Conservation (phyloP, 2,888 invertebrate genomes). For the Eristalis arbustorum region DNA sequence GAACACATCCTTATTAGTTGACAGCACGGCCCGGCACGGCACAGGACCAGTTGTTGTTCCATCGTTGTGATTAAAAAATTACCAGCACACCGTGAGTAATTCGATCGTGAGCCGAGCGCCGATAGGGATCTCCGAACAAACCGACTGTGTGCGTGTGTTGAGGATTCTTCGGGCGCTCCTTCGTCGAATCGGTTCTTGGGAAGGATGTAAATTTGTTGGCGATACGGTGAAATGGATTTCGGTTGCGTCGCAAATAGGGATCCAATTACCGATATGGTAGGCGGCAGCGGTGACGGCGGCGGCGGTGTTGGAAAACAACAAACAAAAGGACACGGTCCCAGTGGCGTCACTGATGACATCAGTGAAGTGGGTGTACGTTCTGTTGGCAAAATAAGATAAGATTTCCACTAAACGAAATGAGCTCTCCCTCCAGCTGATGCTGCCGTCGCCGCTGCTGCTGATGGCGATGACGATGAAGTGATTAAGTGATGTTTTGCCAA, state of each 20-base stretch:
- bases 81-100: conserved; percentile 55
- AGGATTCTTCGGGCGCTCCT: background rate
- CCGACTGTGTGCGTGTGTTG: background rate
- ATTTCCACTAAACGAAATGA: conserved; percentile 32
- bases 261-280: conserved; percentile 56
- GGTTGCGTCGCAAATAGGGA: conserved; percentile 52
- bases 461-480: background rate
- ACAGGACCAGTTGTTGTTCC: conserved; percentile 2
- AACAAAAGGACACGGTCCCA: conserved; percentile 50
- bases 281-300: conserved; percentile 2
- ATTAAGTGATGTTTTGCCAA: conserved; percentile 27
- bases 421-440: background rate
- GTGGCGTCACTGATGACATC: conserved; percentile 57
- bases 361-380: conserved; percentile 44
- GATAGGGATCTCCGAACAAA: conserved; percentile 39
- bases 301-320: conserved; percentile 1
- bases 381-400: conserved; percentile 65
- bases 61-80: conserved; percentile 42
- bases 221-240: conserved; percentile 32
- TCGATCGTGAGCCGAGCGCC: conserved; percentile 27
- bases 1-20: conserved; percentile 50
- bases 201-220: conserved; percentile 30
- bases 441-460: background rate
- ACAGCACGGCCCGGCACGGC: background rate
- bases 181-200: background rate